Evolutionary conservation across 2,888 invertebrate genomes (phyloP).

Genomic region (Caenorhabditis virilis): DNA sequence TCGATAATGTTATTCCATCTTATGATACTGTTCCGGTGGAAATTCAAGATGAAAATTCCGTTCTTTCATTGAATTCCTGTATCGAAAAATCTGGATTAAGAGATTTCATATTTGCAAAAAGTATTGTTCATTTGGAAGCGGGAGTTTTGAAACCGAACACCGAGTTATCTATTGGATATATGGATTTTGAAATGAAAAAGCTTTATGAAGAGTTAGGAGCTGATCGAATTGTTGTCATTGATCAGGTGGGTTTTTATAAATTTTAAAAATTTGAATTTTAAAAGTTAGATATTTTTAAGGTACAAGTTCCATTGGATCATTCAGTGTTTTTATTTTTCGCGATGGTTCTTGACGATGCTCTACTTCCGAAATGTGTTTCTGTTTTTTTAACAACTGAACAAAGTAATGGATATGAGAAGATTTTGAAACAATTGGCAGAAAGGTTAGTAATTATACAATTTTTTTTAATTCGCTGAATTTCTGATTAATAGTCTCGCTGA

Average conservation of each 20-base stretch:
- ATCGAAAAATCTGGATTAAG: conserved; percentile 5
- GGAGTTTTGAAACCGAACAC: not conserved
- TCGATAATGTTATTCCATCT: conserved; percentile 8
- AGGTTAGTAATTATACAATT: conserved; percentile 4
- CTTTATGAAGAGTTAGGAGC: conserved; percentile 9
- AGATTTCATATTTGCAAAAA: not conserved
- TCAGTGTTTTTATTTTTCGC: not conserved
- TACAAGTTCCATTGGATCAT: not conserved
- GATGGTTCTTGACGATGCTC: not conserved
- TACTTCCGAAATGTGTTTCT: conserved; percentile 10
- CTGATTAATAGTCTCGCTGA: no score
- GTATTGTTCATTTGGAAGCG: not conserved
- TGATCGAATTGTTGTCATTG: conserved; percentile 2
- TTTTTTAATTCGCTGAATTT: no score
- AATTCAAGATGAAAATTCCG: conserved; percentile 1
- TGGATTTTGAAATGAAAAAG: conserved; percentile 15
- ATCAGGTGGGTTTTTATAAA: conserved; percentile 4
- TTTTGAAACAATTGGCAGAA: conserved; percentile 6
- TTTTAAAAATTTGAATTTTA: no score
- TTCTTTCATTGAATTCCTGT: not conserved
- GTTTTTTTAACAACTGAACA: conserved; percentile 13
- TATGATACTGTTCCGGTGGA: not conserved
- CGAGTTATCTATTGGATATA: conserved; percentile 17
- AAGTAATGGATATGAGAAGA: not conserved
- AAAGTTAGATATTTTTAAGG: no score